Conservation (phyloP, 1,140 invertebrate genomes). For the Drosophila tropicalis region DNA sequence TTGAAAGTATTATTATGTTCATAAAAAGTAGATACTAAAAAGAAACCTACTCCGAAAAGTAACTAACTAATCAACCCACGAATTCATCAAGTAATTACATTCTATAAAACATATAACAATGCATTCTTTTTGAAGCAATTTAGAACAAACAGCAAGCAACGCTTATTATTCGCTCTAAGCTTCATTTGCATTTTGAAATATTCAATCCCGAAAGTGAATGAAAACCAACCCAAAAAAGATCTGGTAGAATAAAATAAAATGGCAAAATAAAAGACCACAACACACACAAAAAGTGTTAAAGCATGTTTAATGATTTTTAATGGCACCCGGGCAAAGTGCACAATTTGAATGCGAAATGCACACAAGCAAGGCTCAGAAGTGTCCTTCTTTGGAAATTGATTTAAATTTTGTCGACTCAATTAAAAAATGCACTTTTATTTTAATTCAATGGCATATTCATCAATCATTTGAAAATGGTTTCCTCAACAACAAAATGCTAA, state of each 20-base stretch:
- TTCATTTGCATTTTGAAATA: conserved; percentile 8
- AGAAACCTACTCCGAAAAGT: no score
- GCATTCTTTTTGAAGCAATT: no score
- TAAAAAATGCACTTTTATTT: conserved; percentile 9
- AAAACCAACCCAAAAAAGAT: no score
- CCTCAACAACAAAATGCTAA: conserved; percentile 29
- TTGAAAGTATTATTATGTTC: no score
- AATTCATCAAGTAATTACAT: no score
- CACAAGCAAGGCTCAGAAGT: not conserved
- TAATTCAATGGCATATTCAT: conserved; percentile 44
- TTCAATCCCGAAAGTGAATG: not conserved
- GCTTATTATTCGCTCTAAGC: not conserved
- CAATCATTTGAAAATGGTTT: conserved; percentile 40
- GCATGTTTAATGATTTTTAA: conserved; percentile 45
- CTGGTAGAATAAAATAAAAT: conserved; percentile 6
- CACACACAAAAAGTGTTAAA: conserved; percentile 42
- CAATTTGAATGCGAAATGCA: conserved; percentile 29
- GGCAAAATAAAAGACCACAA: not conserved
- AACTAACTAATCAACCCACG: no score
- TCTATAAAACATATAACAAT: not conserved
- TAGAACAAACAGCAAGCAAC: no score
- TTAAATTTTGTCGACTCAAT: conserved; percentile 28
- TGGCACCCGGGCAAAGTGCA: conserved; percentile 16
- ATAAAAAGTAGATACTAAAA: not conserved
- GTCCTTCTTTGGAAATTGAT: conserved; percentile 23